These are phyloP conservation scores for Halcyon smyrnensis DNA, from an alignment of 2,797 vertebrate species.

Conservation along the genomic window DNA sequence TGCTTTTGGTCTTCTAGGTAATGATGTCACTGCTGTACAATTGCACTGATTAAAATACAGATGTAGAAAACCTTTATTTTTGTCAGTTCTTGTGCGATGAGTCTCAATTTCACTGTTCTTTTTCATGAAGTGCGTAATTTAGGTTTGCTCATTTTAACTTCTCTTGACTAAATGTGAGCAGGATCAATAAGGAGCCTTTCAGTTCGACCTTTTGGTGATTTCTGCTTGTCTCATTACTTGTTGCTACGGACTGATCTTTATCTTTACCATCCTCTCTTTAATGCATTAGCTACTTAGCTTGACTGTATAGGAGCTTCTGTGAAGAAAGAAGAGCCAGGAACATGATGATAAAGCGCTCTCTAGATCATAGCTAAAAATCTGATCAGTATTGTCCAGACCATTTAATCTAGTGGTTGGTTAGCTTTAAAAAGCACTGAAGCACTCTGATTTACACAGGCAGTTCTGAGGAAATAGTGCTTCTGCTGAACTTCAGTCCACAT, in stretches of 20 bases:
- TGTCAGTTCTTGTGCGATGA: background rate
- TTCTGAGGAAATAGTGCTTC: background rate
- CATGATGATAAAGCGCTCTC: fast-evolving
- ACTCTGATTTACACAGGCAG: fast-evolving
- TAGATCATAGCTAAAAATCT: background rate
- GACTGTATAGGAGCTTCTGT: background rate
- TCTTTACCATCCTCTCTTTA: background rate
- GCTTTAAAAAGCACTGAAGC: background rate
- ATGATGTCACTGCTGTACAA: background rate
- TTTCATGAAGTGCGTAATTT: background rate
- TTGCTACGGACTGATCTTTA: background rate
- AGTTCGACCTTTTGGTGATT: background rate
- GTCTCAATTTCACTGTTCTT: background rate
- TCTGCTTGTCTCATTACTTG: background rate
- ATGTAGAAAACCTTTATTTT: background rate
- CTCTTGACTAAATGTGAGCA: background rate
- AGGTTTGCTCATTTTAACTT: background rate
- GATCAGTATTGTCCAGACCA: fast-evolving
- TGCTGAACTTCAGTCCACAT: background rate
- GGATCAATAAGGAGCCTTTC: background rate
- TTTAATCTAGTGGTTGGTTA: background rate
- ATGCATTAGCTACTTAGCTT: background rate
- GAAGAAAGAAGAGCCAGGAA: background rate
- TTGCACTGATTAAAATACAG: background rate
- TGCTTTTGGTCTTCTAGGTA: background rate